Percentiles rank a stretch among this genome's conserved stretches.
Conservation (phyloP, 2,797 vertebrate species). For the Syngnathus acus region DNA sequence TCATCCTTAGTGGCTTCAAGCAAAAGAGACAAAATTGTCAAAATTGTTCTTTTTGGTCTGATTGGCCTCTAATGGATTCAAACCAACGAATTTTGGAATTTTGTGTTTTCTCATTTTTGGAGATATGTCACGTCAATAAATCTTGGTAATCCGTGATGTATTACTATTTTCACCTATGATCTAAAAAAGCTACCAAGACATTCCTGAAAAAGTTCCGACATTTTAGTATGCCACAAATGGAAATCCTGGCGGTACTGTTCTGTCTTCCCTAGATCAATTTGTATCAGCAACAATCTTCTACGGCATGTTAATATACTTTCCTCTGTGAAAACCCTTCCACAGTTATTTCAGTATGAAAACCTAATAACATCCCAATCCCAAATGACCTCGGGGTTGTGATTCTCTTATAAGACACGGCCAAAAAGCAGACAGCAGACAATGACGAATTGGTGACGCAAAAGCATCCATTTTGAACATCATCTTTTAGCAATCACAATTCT, state of each 20-base stretch:
- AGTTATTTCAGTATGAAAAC: background rate
- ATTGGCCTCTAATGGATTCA: background rate
- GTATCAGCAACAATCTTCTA: background rate
- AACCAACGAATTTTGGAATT: background rate
- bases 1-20: background rate
- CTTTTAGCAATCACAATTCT: background rate
- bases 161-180: too few relatives aligned
- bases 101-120: too few relatives aligned
- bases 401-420: background rate
- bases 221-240: background rate
- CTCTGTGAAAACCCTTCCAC: background rate
- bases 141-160: too few relatives aligned
- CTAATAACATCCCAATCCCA: constrained; percentile 1
- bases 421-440: background rate
- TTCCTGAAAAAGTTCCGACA: background rate
- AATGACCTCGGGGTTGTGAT: background rate
- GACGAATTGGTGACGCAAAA: constrained; percentile 4
- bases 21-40: background rate
- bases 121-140: too few relatives aligned
- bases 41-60: background rate
- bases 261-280: background rate
- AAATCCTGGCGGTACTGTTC: background rate
- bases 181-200: background rate
- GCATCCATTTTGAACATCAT: constrained; percentile 3
- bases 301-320: background rate